Conservation (phyloP, 2,113 vertebrate genomes). For the Phylloscopus trochiloides region DNA sequence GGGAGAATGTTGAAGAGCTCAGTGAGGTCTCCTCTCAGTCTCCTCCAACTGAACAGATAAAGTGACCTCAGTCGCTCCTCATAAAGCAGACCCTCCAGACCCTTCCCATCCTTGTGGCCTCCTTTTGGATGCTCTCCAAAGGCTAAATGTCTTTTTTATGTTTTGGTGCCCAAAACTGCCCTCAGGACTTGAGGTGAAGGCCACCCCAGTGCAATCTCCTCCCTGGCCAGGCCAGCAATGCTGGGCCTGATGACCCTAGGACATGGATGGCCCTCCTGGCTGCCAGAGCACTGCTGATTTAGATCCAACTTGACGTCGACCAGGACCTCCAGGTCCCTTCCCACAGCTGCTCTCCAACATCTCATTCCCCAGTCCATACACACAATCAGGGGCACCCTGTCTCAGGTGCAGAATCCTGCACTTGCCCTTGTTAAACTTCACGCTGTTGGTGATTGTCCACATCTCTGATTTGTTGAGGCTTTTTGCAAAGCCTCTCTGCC, state of each 20-base stretch:
- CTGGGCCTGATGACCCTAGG: neutral
- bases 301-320: neutral
- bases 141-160: neutral
- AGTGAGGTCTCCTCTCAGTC: neutral
- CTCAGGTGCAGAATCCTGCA: neutral
- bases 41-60: neutral
- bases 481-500: neutral
- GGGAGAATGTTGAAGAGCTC: neutral
- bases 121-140: neutral
- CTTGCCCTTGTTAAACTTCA: neutral
- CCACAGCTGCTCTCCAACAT: neutral
- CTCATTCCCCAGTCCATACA: neutral
- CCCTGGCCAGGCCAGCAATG: neutral
- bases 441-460: neutral
- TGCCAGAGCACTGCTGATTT: neutral
- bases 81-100: neutral
- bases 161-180: neutral
- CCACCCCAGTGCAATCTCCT: neutral
- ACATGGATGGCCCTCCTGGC: neutral
- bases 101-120: neutral
- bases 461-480: neutral
- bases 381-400: neutral
- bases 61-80: neutral
- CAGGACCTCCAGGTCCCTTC: neutral
- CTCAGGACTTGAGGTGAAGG: neutral